phyloP scores from a whole-genome alignment of 2,888 invertebrate species.

The Lasioglossum figueresi region DNA sequence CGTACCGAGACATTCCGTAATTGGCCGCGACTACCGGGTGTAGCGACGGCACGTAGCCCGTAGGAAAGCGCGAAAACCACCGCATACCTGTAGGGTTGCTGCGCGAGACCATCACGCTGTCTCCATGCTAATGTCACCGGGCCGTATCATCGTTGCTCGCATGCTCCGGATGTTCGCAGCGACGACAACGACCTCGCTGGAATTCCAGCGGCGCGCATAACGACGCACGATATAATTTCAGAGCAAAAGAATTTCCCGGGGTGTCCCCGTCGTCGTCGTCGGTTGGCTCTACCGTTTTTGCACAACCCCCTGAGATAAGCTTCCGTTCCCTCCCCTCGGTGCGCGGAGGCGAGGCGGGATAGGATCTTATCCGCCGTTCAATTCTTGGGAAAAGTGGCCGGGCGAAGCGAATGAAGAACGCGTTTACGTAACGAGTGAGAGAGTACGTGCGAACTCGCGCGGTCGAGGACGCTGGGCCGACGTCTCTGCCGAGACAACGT shows the following conservation, averaged over 20 bases:
- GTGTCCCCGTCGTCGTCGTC: background rate
- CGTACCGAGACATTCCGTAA: conserved; percentile 71
- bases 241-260: conserved; percentile 32
- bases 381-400: background rate
- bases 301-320: background rate
- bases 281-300: background rate
- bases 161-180: conserved; percentile 29
- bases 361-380: background rate
- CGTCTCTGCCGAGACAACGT: conserved; percentile 27
- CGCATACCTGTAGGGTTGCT: conserved; percentile 15
- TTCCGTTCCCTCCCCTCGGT: background rate
- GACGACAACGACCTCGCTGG: conserved; percentile 35
- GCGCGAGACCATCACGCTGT: background rate
- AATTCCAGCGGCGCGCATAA: conserved; percentile 24
- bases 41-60: conserved; percentile 15
- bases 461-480: conserved; percentile 16
- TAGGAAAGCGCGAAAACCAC: conserved; percentile 57
- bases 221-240: conserved; percentile 36
- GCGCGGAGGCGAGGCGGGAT: background rate
- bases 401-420: background rate
- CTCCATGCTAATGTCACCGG: conserved; percentile 34
- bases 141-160: conserved; percentile 31
- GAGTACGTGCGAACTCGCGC: conserved; percentile 27
- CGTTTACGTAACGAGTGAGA: conserved; percentile 28
- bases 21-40: conserved; percentile 65